A percentile compares a stretch with the other conserved stretches of the same genome.
Evolutionary conservation across 1,140 invertebrate species (phyloP).

Genomic region (Acyrthosiphon pisum): DNA sequence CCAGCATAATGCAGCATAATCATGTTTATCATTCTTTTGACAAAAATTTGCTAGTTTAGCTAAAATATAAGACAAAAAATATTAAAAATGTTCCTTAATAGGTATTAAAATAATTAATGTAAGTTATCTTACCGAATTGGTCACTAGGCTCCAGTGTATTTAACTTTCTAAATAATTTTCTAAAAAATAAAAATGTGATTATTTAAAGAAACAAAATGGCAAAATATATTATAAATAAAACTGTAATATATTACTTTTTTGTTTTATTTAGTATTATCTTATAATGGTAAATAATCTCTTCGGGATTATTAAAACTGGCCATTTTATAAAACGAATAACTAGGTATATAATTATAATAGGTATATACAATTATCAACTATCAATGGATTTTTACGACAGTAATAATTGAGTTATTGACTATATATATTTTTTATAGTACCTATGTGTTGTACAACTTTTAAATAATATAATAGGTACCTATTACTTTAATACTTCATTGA

Average conservation of each 20-base stretch:
- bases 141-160: slow-evolving; percentile 52
- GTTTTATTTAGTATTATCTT: slow-evolving; percentile 53
- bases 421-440: not conserved
- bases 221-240: slow-evolving; percentile 19
- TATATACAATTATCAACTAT: not conserved
- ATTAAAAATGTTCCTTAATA: not conserved
- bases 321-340: not conserved
- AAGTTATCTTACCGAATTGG: slow-evolving; percentile 36
- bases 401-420: not conserved
- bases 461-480: not conserved
- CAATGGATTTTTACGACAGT: too few species aligned
- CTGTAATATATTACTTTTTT: slow-evolving; percentile 34
- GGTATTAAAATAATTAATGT: not conserved
- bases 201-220: not conserved
- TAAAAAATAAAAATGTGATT: slow-evolving; percentile 11
- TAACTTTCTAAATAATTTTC: slow-evolving; percentile 47
- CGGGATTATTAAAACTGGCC: slow-evolving; percentile 35
- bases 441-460: not conserved
- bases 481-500: too few species aligned
- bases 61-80: not conserved
- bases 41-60: slow-evolving; percentile 46
- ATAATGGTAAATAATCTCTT: slow-evolving; percentile 49
- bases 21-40: slow-evolving; percentile 50
- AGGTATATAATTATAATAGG: not conserved
- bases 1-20: slow-evolving; percentile 53